A percentile compares a stretch with the other conserved stretches of the same genome.
Evolutionary conservation across 2,113 vertebrate species (phyloP).

Genomic region (Labeo rohita): DNA sequence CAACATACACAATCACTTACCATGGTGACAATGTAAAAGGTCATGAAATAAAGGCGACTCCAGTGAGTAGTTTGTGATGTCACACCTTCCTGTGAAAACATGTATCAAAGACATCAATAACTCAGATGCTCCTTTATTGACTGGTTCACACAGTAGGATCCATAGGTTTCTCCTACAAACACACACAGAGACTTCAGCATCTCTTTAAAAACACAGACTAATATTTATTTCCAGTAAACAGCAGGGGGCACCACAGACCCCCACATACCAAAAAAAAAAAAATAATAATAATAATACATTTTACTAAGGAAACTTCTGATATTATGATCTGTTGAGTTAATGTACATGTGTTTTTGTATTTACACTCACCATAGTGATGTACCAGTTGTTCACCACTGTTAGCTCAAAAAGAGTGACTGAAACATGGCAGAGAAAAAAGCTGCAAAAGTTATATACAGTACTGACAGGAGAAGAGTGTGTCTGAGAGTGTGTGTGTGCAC

Average conservation of each 20-base stretch:
- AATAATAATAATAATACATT: neutral
- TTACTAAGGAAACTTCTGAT: neutral
- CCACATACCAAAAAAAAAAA: neutral
- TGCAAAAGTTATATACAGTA: neutral
- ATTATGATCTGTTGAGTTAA: neutral
- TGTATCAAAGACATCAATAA: neutral
- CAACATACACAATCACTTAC: slow-evolving; percentile 50
- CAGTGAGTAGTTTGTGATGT: slow-evolving; percentile 95
- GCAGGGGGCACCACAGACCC: slow-evolving; percentile 16
- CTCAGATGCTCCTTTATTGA: neutral
- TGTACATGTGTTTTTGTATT: neutral
- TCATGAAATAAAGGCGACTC: slow-evolving; percentile 99
- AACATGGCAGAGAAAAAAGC: neutral
- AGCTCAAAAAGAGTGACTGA: slow-evolving; percentile 96
- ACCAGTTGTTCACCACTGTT: slow-evolving; percentile 98
- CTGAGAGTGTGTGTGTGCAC: neutral
- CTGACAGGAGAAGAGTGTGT: neutral
- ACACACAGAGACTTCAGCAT: neutral
- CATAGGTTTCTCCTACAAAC: neutral
- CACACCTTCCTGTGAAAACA: slow-evolving; percentile 86
- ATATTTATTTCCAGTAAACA: neutral
- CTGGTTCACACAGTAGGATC: neutral
- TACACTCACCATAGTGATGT: slow-evolving; percentile 94
- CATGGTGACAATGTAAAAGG: slow-evolving; percentile 98
- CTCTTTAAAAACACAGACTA: neutral